phyloP scores from a whole-genome alignment of 2,113 vertebrate species.

The Eubucco bourcierii region DNA sequence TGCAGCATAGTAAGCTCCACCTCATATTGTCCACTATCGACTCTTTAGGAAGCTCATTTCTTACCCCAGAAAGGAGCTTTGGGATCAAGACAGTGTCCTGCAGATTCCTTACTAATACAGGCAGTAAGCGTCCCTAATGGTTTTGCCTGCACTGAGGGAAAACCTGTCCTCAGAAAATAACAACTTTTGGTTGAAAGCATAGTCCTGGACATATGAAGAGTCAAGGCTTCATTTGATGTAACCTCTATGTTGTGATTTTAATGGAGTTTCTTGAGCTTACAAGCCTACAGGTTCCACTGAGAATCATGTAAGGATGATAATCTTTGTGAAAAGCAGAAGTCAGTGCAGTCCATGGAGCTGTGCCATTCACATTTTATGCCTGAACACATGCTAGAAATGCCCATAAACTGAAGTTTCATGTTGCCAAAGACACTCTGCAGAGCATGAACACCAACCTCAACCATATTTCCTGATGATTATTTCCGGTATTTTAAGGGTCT shows the following conservation, averaged over 20 bases:
- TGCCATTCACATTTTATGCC: not conserved
- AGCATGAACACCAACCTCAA: not conserved
- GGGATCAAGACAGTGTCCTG: not conserved
- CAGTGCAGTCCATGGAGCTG: not conserved
- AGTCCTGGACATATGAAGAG: not conserved
- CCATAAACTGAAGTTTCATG: not conserved
- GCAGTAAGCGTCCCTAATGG: not conserved
- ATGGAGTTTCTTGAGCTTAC: not conserved
- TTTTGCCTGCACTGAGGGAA: not conserved
- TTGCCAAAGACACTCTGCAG: not conserved
- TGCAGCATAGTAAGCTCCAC: not conserved
- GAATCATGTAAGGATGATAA: not conserved
- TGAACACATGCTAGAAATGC: not conserved
- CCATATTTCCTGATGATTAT: not conserved
- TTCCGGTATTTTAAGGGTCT: not conserved
- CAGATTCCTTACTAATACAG: rapidly evolving
- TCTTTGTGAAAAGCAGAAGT: not conserved
- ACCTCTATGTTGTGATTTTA: not conserved
- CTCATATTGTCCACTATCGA: not conserved
- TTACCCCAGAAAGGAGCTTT: not conserved
- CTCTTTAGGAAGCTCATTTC: not conserved
- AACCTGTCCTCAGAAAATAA: not conserved
- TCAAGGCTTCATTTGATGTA: not conserved
- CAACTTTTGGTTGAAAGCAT: not conserved
- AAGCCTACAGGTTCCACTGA: not conserved